phyloP scores from a whole-genome alignment of 2,888 invertebrate genomes.

The Parascotia fuliginaria region DNA sequence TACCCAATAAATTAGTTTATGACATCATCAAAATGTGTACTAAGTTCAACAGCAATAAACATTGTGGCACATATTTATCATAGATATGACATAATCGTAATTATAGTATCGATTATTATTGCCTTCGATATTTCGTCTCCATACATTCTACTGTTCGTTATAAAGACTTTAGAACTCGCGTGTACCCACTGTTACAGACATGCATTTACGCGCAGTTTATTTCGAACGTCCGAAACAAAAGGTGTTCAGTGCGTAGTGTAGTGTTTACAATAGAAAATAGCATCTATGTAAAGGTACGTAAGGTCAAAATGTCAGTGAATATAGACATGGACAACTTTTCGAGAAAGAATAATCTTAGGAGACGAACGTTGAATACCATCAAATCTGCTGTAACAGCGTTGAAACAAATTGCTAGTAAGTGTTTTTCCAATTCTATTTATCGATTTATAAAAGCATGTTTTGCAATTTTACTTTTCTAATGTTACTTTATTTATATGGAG shows the following conservation, averaged over 20 bases:
- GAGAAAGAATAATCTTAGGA: constrained; percentile 75
- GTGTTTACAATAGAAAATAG: constrained; percentile 29
- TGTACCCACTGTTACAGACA: constrained; percentile 69
- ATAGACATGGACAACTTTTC: constrained; percentile 79
- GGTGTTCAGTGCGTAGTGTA: constrained; percentile 54
- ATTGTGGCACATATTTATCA: constrained; percentile 36
- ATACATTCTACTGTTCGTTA: constrained; percentile 58
- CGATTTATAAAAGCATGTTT: not conserved
- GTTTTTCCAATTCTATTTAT: constrained; percentile 45
- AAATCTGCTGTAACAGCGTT: constrained; percentile 78
- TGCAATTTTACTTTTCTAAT: constrained; percentile 16
- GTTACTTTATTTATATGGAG: constrained; percentile 1
- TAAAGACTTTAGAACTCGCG: constrained; percentile 65
- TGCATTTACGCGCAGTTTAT: constrained; percentile 79
- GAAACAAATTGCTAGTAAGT: constrained; percentile 81
- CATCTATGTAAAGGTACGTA: constrained; percentile 28
- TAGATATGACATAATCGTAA: constrained; percentile 34
- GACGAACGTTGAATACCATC: constrained; percentile 77
- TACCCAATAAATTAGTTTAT: constrained; percentile 8
- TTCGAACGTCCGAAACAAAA: constrained; percentile 73
- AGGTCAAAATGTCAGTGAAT: constrained; percentile 70
- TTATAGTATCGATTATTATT: constrained; percentile 35
- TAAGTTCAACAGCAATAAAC: constrained; percentile 35
- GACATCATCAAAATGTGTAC: constrained; percentile 21
- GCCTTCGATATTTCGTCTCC: constrained; percentile 50